These are phyloP conservation scores for Jaculus jaculus DNA, from an alignment of 2,113 vertebrate genomes.

Conservation along the genomic window DNA sequence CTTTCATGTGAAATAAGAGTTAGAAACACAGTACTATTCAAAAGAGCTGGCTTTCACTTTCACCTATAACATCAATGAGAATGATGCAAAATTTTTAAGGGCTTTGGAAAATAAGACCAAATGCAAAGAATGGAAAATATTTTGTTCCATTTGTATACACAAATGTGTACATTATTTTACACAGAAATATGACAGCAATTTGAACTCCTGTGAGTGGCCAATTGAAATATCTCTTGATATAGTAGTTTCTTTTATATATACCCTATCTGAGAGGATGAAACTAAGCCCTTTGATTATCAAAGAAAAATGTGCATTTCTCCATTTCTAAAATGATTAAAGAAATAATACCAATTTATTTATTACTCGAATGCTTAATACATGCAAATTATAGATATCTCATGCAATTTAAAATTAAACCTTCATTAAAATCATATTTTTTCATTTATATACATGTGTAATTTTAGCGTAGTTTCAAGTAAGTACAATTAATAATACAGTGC, in stretches of 20 bases:
- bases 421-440: background rate
- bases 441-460: background rate
- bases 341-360: background rate
- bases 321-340: background rate
- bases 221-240: background rate
- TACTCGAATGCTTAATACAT: background rate
- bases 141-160: too few relatives aligned
- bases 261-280: background rate
- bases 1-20: too few relatives aligned
- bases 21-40: too few relatives aligned
- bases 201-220: background rate
- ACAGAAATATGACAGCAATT: background rate
- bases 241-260: background rate
- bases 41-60: too few relatives aligned
- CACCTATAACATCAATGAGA: too few relatives aligned
- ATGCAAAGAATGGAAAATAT: too few relatives aligned
- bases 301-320: background rate
- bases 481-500: background rate
- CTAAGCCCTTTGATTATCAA: background rate
- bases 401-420: background rate
- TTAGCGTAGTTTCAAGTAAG: background rate
- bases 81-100: too few relatives aligned
- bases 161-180: too few relatives aligned
- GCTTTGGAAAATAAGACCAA: too few relatives aligned
- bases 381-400: background rate